These are phyloP conservation scores for Upupa epops DNA, from an alignment of 2,113 vertebrate genomes.

Conservation along the genomic window DNA sequence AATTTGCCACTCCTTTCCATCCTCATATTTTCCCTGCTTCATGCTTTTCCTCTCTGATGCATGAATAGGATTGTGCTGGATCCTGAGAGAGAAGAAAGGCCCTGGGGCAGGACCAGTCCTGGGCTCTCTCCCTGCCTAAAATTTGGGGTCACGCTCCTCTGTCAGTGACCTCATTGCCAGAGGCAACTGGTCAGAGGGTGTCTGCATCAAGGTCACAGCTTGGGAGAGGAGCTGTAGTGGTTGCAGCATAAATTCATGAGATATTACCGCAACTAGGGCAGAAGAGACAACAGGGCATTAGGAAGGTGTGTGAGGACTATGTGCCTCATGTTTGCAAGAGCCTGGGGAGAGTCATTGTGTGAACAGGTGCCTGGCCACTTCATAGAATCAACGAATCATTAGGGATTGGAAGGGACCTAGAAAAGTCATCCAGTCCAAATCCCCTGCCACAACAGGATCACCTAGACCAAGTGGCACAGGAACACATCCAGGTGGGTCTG, in stretches of 20 bases:
- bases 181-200: rapidly evolving
- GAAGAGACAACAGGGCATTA: neutral
- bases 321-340: neutral
- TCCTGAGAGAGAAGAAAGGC: neutral
- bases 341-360: neutral
- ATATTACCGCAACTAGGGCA: rapidly evolving
- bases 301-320: neutral
- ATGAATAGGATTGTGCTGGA: neutral
- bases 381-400: neutral
- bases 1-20: neutral
- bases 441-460: no score
- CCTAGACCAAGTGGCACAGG: no score
- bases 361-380: neutral
- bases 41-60: neutral
- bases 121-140: neutral
- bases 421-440: no score
- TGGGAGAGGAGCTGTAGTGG: neutral
- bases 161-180: neutral
- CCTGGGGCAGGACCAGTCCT: neutral
- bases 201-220: neutral
- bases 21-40: neutral
- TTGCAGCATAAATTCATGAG: neutral
- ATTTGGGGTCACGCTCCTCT: rapidly evolving
- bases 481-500: no score
- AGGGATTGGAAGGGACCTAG: no score